A percentile compares a stretch with the other conserved stretches of the same genome.
Conservation (phyloP, 2,113 vertebrate species). For the cat (Felis catus) region F.catus_Fca126_mat1.0 CM031412.1:180702001-180702500, state of each 20-base stretch:
- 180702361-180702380: constrained; percentile 26
- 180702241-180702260: constrained; percentile 59
- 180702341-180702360: background rate
- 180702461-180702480: background rate
- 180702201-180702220: constrained; percentile 37
- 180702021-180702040: constrained; percentile 18
- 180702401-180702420: constrained; percentile 41
- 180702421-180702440: constrained; percentile 53
- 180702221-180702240: constrained; percentile 63
- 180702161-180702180: constrained; percentile 66
- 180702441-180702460: constrained; percentile 10
- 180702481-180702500: background rate
- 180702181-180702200: constrained; percentile 61
- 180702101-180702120: constrained; percentile 65
- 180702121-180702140: constrained; percentile 68
- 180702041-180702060: constrained; percentile 65
- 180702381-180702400: background rate
- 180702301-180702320: constrained; percentile 65
- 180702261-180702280: constrained; percentile 46
- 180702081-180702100: constrained; percentile 1
- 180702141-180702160: background rate
- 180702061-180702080: constrained; percentile 58
- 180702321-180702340: constrained; percentile 48
- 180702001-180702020: background rate
- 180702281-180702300: constrained; percentile 46